Conservation (phyloP, 2,113 vertebrate species). For the Neodontobutis hainanensis region DNA sequence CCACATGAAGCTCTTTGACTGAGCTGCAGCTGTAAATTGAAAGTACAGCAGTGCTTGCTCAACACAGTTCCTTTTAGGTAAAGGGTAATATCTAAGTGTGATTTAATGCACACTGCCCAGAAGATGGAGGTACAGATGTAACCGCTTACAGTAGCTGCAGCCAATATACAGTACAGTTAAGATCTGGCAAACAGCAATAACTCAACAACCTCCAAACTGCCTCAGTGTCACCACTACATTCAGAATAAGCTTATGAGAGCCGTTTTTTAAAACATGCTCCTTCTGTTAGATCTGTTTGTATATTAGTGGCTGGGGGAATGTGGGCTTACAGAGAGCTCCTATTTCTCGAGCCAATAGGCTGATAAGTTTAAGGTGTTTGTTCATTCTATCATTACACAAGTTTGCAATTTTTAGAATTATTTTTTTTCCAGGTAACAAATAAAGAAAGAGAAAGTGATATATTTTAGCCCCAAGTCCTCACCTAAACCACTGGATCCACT, state of each 20-base stretch:
- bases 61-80: slow-evolving; percentile 41
- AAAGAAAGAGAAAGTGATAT: too few relatives aligned
- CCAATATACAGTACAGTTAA: slow-evolving; percentile 47
- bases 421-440: too few relatives aligned
- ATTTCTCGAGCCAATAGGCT: too few relatives aligned
- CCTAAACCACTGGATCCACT: too few relatives aligned
- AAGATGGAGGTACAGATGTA: slow-evolving; percentile 41
- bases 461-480: slow-evolving; percentile 53
- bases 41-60: slow-evolving; percentile 36
- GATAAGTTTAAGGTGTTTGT: too few relatives aligned
- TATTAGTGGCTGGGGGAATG: slow-evolving; percentile 94
- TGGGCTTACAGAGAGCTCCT: slow-evolving; percentile 73
- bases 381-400: too few relatives aligned
- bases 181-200: slow-evolving; percentile 31
- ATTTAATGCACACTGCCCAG: slow-evolving; percentile 53
- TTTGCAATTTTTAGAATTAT: too few relatives aligned
- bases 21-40: slow-evolving; percentile 63
- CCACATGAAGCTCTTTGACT: slow-evolving; percentile 27
- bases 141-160: slow-evolving; percentile 39
- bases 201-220: slow-evolving; percentile 85
- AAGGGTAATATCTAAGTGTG: slow-evolving; percentile 54
- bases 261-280: slow-evolving; percentile 90
- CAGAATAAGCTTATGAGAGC: slow-evolving; percentile 85
- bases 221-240: slow-evolving; percentile 89
- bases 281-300: slow-evolving; percentile 93